Base-by-base conservation (phyloP, 1,140 invertebrate species). In the Carposina sasakii region DNA sequence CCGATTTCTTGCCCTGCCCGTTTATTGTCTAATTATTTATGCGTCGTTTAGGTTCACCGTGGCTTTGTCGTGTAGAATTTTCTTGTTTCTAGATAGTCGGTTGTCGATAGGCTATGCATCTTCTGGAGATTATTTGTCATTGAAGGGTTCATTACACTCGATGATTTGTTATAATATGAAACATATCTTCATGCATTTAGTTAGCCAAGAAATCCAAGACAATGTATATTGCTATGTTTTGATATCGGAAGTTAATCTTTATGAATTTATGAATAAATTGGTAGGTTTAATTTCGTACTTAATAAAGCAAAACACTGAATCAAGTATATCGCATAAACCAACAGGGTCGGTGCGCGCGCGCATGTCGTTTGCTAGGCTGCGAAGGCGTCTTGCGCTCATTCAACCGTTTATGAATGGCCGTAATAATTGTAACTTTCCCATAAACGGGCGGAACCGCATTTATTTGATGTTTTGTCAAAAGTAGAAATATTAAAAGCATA, bases 1-100 rank as follows among this genome's bases (percentile, higher is more conserved):
- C 69, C 70, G 78, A 78, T 81, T 78, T 82, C 79, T 81, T 74
- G 70, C 68, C 70, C 67, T 75, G 70, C 67, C 64, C 69, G 71
- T 69, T 77, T 77, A 75, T 82, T 81, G 81, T 81, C 77, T 85
- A 81, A 81, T 79, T 74, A 73, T 76, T 78, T 72, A 74, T 79
- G 68, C 69, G 76, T 73, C 64, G 67, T 67, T 71, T 65, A 70
- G 67, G 73, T 72, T 66, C 76, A 76, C 63, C 54, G 66, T 67
- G 69, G 53, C 67, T 79, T 68, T 62, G 65, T 73, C 63, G 63
- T 57, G 52, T 71, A 66, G 70, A 74, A 69, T 75, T 76, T 71
- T 62, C 62, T 66, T 66, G 62, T 65, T 62, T 53, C n/a, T n/a
- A n/a, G n/a, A n/a, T n/a, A n/a, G n/a, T 52, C 62, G 60, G 42